Percentiles rank a stretch among this genome's conserved stretches.
These are phyloP conservation scores for Hirudo medicinalis DNA, from an alignment of 1,140 invertebrate species.

Conservation along the genomic window DNA sequence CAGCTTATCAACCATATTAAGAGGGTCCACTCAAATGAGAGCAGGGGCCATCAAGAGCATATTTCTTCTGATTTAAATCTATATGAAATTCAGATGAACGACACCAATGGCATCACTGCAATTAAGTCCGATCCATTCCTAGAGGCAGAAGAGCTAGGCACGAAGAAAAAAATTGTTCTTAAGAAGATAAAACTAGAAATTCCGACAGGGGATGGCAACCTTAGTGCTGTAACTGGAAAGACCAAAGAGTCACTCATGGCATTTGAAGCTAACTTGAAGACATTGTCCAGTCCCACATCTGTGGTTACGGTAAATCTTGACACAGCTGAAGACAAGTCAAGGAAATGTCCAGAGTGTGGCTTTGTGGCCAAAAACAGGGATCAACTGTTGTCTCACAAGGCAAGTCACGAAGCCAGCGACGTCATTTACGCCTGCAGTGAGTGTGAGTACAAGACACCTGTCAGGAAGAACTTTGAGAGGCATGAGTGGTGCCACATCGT, in stretches of 20 bases:
- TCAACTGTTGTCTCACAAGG: not conserved
- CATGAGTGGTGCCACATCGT: slow-evolving; percentile 79
- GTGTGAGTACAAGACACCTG: slow-evolving; percentile 81
- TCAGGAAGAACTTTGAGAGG: slow-evolving; percentile 81
- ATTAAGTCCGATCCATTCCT: too few species aligned
- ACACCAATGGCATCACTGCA: too few species aligned
- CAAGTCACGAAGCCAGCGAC: not conserved
- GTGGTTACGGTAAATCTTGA: not conserved
- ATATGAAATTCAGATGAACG: too few species aligned
- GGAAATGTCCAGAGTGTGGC: not conserved
- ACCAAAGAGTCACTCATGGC: not conserved
- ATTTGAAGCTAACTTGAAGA: not conserved
- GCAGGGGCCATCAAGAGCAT: not conserved
- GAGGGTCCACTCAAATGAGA: not conserved
- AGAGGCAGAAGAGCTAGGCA: too few species aligned
- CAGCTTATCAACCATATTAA: not conserved
- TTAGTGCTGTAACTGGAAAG: not conserved
- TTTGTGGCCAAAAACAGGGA: slow-evolving; percentile 9
- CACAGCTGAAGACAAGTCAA: not conserved
- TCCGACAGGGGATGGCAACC: not conserved
- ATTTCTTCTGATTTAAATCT: too few species aligned
- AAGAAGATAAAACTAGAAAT: slow-evolving; percentile 1
- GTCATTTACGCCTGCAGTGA: slow-evolving; percentile 55
- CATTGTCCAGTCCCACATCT: not conserved
- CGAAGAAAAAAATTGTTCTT: too few species aligned